These are phyloP conservation scores for Clusia tigrina DNA, from an alignment of 2,888 invertebrate genomes.

Conservation along the genomic window DNA sequence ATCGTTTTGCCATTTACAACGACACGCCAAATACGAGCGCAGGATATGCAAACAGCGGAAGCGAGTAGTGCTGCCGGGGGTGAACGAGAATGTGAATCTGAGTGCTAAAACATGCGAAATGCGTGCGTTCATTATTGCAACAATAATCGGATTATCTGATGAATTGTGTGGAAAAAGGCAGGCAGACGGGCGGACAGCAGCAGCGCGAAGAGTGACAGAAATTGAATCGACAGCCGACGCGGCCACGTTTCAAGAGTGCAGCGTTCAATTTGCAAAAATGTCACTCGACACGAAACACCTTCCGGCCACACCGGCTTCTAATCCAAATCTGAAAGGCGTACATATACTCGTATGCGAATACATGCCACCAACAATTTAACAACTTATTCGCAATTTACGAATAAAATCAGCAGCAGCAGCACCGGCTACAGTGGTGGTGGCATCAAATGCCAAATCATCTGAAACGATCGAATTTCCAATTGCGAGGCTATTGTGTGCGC, in stretches of 20 bases:
- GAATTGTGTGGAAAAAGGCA: slow-evolving; percentile 23
- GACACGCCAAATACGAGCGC: background rate
- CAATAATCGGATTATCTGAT: slow-evolving; percentile 41
- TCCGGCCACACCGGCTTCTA: too few relatives aligned
- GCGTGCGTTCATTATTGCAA: slow-evolving; percentile 35
- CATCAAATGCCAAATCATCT: slow-evolving; percentile 29
- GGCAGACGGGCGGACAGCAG: slow-evolving; percentile 8
- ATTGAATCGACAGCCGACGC: slow-evolving; percentile 43
- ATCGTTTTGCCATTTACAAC: slow-evolving; percentile 20
- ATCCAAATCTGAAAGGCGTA: too few relatives aligned
- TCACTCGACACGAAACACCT: slow-evolving; percentile 44
- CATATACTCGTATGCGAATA: slow-evolving; percentile 5
- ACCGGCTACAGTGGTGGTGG: slow-evolving; percentile 14
- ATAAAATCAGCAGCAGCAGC: slow-evolving; percentile 35
- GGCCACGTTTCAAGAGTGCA: slow-evolving; percentile 32
- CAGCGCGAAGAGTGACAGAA: slow-evolving; percentile 32
- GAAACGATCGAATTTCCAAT: slow-evolving; percentile 36
- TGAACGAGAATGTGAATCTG: background rate
- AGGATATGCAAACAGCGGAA: background rate
- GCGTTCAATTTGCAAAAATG: slow-evolving; percentile 55
- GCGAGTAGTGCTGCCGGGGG: background rate
- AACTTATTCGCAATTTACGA: slow-evolving; percentile 54
- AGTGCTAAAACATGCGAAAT: slow-evolving; percentile 27
- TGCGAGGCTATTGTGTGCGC: slow-evolving; percentile 24
- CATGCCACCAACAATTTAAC: slow-evolving; percentile 34